A percentile compares a stretch with the other conserved stretches of the same genome.
These are phyloP conservation scores for Agrilus cyanescens DNA, from an alignment of 2,888 invertebrate genomes.

Conservation along the genomic window DNA sequence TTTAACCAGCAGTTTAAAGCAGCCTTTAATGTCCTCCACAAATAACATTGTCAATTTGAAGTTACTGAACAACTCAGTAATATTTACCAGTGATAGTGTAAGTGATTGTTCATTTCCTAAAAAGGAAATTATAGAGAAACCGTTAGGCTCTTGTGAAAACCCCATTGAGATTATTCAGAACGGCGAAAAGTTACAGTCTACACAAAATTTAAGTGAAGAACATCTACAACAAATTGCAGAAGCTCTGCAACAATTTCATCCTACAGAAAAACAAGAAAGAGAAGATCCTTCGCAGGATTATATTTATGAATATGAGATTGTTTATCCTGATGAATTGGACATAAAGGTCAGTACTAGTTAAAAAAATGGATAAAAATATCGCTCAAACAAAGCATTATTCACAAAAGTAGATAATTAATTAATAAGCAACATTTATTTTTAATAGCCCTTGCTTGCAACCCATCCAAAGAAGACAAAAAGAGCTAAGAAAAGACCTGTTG, in stretches of 20 bases:
- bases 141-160: constrained; percentile 12
- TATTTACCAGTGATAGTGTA: too few relatives aligned
- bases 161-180: constrained; percentile 13
- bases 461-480: constrained; percentile 22
- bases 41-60: too few relatives aligned
- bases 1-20: too few relatives aligned
- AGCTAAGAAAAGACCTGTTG: constrained; percentile 22
- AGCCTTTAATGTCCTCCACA: too few relatives aligned
- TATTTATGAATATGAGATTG: constrained; percentile 24
- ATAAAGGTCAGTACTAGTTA: constrained; percentile 19
- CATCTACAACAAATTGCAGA: constrained; percentile 11
- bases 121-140: constrained; percentile 3
- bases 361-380: too few relatives aligned
- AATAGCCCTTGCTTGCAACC: constrained; percentile 16
- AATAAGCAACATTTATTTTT: constrained; percentile 1
- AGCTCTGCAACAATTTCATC: constrained; percentile 6
- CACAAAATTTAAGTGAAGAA: constrained; percentile 11
- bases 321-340: constrained; percentile 29
- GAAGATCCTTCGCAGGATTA: constrained; percentile 7
- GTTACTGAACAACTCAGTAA: too few relatives aligned
- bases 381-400: constrained; percentile 1
- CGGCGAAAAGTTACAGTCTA: constrained; percentile 10
- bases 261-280: background rate
- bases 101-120: too few relatives aligned
- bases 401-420: background rate